A percentile compares a stretch with the other conserved stretches of the same genome.
Evolutionary conservation across 2,113 vertebrate genomes (phyloP).

Genomic region (Dolichallabes microphthalmus): DNA sequence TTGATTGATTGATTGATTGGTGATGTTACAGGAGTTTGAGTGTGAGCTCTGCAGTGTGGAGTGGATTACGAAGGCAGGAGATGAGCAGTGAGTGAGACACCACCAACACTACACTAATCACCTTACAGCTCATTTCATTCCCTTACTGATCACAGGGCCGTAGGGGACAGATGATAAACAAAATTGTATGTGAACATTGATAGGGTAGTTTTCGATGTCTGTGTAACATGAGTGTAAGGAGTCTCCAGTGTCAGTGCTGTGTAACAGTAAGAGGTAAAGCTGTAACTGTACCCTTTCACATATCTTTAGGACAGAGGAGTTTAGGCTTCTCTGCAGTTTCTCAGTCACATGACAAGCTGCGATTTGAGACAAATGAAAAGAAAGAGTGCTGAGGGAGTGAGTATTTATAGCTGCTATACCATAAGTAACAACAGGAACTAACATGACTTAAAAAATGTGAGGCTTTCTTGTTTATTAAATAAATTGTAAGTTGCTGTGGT

Average conservation of each 20-base stretch:
- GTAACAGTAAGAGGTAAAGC: no score
- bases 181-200: not conserved
- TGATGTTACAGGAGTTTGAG: slow-evolving; percentile 52
- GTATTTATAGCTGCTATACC: no score
- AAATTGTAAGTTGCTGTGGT: no score
- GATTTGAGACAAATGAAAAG: no score
- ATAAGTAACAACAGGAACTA: no score
- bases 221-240: not conserved
- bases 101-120: not conserved
- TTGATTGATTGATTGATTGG: not conserved
- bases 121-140: not conserved
- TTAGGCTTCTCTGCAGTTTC: no score
- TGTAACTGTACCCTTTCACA: no score
- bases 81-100: slow-evolving; percentile 25
- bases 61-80: slow-evolving; percentile 41
- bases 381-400: no score
- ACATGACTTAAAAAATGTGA: no score
- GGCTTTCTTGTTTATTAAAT: not conserved
- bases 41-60: slow-evolving; percentile 60
- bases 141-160: not conserved
- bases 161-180: not conserved
- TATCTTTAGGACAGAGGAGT: no score
- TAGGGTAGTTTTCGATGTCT: not conserved
- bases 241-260: no score
- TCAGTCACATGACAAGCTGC: no score